Base-by-base conservation (phyloP, 1,140 invertebrate species). In the Cydia amplana region DNA sequence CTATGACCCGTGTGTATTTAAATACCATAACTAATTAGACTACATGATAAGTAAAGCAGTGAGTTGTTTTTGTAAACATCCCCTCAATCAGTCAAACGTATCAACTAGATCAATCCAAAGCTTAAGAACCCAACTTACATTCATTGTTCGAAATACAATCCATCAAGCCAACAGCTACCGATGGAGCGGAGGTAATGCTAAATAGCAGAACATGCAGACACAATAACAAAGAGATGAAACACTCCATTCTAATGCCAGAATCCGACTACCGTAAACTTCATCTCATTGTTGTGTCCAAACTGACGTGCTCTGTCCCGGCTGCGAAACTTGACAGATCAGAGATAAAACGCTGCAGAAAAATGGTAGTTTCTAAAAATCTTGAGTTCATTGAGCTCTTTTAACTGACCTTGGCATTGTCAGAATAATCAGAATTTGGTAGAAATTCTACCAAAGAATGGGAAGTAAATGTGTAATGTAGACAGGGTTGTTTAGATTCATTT, bases 161-260 rank as follows among this genome's bases (percentile, higher is more conserved):
- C 74, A 83, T 83, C 79, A 78, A 74, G 77, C 76, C 79, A 75
- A 75, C 75, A 73, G 43, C 80, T 65, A 74, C 80, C 78, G 72
- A 81, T 84, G 81, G 83, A 79, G 79, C 81, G 78, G 74, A 76
- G 64, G 78, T 80, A 79, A 83, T 18, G 40, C 49, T 78, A 72
- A 78, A 75, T 65, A 74, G 76, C 75, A 70, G 55, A 78, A 79
- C 74, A 76, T 78, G 25, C 7, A 12, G 63, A 64, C 28, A 74
- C 51, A 74, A 74, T 20, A 63, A 60, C 25, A 74, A 25, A 67
- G 20, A 60, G 55, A 60, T 60, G 36, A 65, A 65, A 65, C 32
- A 70, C 65, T 40, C 28, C n/a, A 18, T 36, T 70, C 25, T 70
- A 60, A 12, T 20, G 16, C 32, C 28, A 36, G 16, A 40, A 70